phyloP scores from a whole-genome alignment of 2,797 vertebrate genomes.

The Anisognathus igniventris region DNA sequence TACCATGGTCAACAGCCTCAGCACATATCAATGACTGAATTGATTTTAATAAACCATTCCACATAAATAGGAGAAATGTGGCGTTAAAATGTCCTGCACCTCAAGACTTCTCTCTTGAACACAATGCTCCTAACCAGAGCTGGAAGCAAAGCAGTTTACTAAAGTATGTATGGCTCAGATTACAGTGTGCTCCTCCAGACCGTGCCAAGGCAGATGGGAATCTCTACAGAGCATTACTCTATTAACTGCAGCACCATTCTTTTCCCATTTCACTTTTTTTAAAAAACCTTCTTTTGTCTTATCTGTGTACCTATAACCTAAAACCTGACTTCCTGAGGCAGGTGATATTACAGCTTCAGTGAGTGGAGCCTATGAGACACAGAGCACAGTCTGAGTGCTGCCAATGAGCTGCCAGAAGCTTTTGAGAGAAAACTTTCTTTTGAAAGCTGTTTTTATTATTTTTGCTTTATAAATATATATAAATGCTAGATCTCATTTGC shows the following conservation, averaged over 20 bases:
- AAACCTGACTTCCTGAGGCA: not conserved
- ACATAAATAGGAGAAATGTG: not conserved
- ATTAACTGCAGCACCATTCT: not conserved
- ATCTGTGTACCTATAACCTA: not conserved
- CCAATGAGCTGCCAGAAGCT: not conserved
- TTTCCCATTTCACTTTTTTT: not conserved
- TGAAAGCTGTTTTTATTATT: not conserved
- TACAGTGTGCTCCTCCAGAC: not conserved
- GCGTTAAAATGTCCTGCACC: not conserved
- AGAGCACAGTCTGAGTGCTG: not conserved
- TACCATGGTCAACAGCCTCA: accelerated
- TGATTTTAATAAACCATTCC: not conserved
- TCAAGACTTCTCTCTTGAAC: not conserved
- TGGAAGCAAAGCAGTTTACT: not conserved
- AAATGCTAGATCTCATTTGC: not conserved
- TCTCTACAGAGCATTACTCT: not conserved
- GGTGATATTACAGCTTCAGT: not conserved
- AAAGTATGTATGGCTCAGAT: not conserved
- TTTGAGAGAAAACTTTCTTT: not conserved
- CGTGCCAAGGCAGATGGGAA: not conserved
- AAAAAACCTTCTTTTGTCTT: not conserved
- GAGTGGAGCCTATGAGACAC: not conserved
- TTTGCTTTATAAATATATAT: not conserved
- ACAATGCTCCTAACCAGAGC: not conserved
- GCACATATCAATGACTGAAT: not conserved